These are phyloP conservation scores for Harmothoe impar DNA, from an alignment of 2,888 invertebrate species.

Conservation along the genomic window DNA sequence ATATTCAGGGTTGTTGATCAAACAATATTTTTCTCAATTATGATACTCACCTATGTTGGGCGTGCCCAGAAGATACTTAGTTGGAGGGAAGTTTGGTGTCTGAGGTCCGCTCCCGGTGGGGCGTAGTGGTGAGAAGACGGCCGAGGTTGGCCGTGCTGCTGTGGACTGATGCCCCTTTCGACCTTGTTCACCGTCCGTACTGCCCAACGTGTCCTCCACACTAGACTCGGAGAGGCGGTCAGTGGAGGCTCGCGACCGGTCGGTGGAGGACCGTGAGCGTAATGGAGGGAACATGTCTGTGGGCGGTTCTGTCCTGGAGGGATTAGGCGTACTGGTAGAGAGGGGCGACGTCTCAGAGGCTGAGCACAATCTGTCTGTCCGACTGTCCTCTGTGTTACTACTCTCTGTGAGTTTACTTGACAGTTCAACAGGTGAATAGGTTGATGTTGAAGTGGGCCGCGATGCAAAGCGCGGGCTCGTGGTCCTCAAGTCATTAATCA, in stretches of 20 bases:
- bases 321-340: constrained; percentile 41
- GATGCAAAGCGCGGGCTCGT: constrained; percentile 11
- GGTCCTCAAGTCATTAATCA: constrained; percentile 56
- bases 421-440: neutral
- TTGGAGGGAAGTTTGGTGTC: constrained; percentile 63
- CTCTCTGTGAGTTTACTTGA: neutral
- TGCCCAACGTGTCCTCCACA: neutral
- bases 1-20: neutral
- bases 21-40: neutral
- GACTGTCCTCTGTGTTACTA: neutral
- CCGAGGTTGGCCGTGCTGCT: neutral
- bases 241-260: neutral
- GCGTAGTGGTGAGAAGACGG: neutral
- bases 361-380: neutral
- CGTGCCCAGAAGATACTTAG: constrained; percentile 71
- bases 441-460: neutral
- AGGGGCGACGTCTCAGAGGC: neutral
- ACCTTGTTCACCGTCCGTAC: neutral
- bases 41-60: constrained; percentile 74
- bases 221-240: neutral
- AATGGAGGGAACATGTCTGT: constrained; percentile 52
- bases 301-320: constrained; percentile 6
- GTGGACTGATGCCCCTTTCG: neutral
- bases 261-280: neutral
- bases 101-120: neutral